Conservation (phyloP, 2,888 invertebrate genomes). For the Aproaerema taeniolella region DNA sequence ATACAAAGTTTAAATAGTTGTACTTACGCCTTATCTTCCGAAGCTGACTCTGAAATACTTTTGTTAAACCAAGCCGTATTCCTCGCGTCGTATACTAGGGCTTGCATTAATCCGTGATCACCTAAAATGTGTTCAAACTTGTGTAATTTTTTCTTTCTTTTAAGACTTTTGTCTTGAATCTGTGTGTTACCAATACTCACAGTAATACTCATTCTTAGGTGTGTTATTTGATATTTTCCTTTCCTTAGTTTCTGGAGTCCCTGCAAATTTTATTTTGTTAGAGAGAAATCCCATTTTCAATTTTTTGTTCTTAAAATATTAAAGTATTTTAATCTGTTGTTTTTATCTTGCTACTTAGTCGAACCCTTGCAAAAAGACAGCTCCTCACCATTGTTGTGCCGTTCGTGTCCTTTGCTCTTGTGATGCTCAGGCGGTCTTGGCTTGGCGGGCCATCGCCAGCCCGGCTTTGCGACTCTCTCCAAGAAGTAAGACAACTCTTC, state of each 20-base stretch:
- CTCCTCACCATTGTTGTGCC: conserved; percentile 51
- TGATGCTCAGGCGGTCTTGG: conserved; percentile 83
- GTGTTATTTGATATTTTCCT: conserved; percentile 58
- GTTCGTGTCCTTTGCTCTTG: conserved; percentile 68
- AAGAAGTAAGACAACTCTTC: conserved; percentile 88
- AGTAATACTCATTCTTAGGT: conserved; percentile 69
- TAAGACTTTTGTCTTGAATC: too few species aligned
- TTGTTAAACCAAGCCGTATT: conserved; percentile 92
- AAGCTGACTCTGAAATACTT: conserved; percentile 83
- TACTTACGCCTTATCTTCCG: conserved; percentile 81
- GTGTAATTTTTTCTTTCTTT: too few species aligned
- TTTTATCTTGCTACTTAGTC: background rate
- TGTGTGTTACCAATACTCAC: conserved; percentile 71
- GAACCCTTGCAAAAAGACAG: background rate
- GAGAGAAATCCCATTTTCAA: too few species aligned
- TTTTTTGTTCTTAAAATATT: too few species aligned
- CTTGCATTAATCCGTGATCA: conserved; percentile 90
- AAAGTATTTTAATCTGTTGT: too few species aligned
- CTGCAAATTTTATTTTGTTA: too few species aligned
- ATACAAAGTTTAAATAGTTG: background rate
- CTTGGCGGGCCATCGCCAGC: conserved; percentile 90
- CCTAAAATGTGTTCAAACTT: too few species aligned
- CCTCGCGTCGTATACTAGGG: conserved; percentile 91
- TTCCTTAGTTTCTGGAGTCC: conserved; percentile 54
- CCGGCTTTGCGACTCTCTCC: conserved; percentile 85